Conservation (phyloP, 1,140 invertebrate species). For the Helicoverpa armigera region DNA sequence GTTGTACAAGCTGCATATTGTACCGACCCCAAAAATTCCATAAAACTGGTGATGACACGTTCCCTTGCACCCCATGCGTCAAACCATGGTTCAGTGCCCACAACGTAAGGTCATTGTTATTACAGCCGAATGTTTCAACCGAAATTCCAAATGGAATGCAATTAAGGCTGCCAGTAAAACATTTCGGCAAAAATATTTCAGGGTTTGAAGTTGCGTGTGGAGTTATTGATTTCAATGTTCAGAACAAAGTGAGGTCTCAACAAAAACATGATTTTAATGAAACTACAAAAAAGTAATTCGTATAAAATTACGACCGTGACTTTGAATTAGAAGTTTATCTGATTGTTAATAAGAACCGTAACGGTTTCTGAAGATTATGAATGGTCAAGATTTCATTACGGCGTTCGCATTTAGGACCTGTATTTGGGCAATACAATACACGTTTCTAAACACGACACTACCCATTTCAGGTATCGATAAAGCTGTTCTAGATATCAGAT, state of each 20-base stretch:
- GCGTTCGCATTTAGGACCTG: too few relatives aligned
- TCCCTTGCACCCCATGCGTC: not conserved
- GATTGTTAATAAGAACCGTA: too few relatives aligned
- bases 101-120: slow-evolving; percentile 15
- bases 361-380: too few relatives aligned
- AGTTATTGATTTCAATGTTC: not conserved
- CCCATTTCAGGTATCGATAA: slow-evolving; percentile 28
- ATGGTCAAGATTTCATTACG: too few relatives aligned
- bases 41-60: not conserved
- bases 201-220: not conserved
- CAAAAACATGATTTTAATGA: not conserved
- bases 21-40: too few relatives aligned
- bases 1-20: too few relatives aligned
- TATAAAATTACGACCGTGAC: too few relatives aligned
- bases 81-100: not conserved
- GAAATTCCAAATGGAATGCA: not conserved
- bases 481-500: slow-evolving; percentile 34
- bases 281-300: not conserved
- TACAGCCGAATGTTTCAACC: not conserved
- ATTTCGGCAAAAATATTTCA: not conserved
- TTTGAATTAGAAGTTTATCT: too few relatives aligned
- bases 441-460: not conserved
- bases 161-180: slow-evolving; percentile 1
- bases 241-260: not conserved
- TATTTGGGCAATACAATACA: not conserved